These are phyloP conservation scores for Pediacus dermestoides DNA, from an alignment of 2,888 invertebrate species.

Conservation along the genomic window DNA sequence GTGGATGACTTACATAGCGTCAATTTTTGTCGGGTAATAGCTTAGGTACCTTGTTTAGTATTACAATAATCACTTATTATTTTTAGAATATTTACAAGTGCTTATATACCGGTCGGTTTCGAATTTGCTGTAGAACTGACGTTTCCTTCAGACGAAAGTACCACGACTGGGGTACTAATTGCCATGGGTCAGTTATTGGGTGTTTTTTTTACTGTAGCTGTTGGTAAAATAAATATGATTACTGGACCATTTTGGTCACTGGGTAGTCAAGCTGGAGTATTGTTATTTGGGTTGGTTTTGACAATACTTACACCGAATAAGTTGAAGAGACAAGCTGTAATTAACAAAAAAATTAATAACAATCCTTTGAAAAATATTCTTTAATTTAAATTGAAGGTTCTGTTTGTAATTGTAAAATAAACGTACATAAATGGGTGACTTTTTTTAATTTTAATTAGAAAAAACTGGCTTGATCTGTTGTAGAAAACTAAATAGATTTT, in stretches of 20 bases:
- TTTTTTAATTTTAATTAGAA: too few relatives aligned
- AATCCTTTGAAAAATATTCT: too few relatives aligned
- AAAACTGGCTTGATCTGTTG: too few relatives aligned
- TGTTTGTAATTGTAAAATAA: too few relatives aligned
- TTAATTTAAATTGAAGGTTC: too few relatives aligned
- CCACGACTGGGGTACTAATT: conserved; percentile 35
- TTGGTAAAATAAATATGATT: conserved; percentile 23
- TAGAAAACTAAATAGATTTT: too few relatives aligned
- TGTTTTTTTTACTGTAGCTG: conserved; percentile 26
- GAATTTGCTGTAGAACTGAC: conserved; percentile 37
- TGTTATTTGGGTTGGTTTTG: conserved; percentile 25
- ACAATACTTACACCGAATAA: conserved; percentile 29
- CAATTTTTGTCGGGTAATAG: conserved; percentile 21
- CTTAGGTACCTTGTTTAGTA: not conserved
- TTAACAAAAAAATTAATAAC: conserved; percentile 20
- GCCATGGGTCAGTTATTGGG: conserved; percentile 34
- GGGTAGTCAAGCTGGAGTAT: conserved; percentile 18
- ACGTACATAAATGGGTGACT: too few relatives aligned
- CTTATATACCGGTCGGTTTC: conserved; percentile 36
- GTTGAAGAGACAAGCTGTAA: conserved; percentile 32
- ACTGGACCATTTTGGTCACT: conserved; percentile 26
- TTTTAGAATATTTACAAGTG: conserved; percentile 32
- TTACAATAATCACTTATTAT: conserved; percentile 11
- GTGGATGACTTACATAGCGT: conserved; percentile 19
- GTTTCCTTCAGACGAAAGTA: conserved; percentile 36